These are phyloP conservation scores for Poeciliopsis turrubarensis DNA, from an alignment of 2,113 vertebrate genomes.

Conservation along the genomic window DNA sequence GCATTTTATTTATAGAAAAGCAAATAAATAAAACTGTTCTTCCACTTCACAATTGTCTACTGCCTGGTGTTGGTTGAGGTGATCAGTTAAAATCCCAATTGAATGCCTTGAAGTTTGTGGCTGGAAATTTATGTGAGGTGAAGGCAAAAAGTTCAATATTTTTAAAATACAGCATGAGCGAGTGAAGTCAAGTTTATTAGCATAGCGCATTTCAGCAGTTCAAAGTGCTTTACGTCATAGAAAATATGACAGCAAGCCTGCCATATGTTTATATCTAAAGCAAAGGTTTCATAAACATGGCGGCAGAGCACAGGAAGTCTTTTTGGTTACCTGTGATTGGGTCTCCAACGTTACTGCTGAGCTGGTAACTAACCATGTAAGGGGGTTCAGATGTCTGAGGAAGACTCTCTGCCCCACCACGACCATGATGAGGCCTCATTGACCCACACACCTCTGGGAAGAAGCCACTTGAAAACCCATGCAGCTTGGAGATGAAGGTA, in stretches of 20 bases:
- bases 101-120: not conserved
- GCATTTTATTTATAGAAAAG: too few species aligned
- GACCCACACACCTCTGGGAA: not conserved
- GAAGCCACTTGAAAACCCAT: fast-evolving
- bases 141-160: not conserved
- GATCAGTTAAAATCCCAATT: not conserved
- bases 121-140: not conserved
- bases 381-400: not conserved
- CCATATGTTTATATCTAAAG: too few species aligned
- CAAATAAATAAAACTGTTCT: not conserved
- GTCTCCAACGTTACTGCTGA: fast-evolving
- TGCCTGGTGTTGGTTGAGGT: not conserved
- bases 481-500: slow-evolving; percentile 21
- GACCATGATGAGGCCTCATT: fast-evolving
- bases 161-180: too few species aligned
- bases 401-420: fast-evolving
- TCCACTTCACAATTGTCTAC: not conserved
- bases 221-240: too few species aligned
- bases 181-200: too few species aligned
- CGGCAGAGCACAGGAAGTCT: not conserved
- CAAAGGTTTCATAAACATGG: not conserved
- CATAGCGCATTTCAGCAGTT: too few species aligned
- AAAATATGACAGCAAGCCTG: too few species aligned
- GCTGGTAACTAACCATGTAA: not conserved
- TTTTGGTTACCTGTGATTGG: slow-evolving; percentile 45